Evolutionary conservation across 2,113 vertebrate genomes (phyloP), one percentile per base, ranked within the genome.

Genomic region (Dendrocopos noguchii): DNA sequence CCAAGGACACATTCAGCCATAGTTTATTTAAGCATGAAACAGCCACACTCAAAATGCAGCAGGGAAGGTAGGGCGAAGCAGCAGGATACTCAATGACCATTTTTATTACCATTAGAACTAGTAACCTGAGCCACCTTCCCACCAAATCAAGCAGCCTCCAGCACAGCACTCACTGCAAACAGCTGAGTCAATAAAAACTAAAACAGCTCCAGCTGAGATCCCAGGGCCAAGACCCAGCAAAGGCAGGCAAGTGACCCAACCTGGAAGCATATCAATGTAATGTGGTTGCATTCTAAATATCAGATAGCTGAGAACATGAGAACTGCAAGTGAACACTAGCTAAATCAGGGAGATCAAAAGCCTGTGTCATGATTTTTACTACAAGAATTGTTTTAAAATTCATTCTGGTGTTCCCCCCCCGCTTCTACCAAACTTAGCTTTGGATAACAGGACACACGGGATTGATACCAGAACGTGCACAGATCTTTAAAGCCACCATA

Each of bases 41-140:
- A 81, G 9, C 33, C 57, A 7, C 11, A 33, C 24, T 34, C 6
- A 5, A 9, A 3, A 55, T 13, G 3, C 4, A 5, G 9, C 12
- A 1, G 8, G 42, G 14, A 18, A 65, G 4, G 12, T 4, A 82
- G 2, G 67, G 3, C 44, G 4, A 81, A 68, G 6, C 5, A 81
- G 21, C 34, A 71, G 28, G 4, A 42, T 18, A 46, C 3, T 36
- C 28, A 61, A 27, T 25, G 39, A 22, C 34, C 2, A 15, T 34
- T 84, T 77, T 80, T 57, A 80, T 53, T 60, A 64, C 9, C 1
- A 6, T 33, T 1, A 89, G 2, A 88, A 14, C 31, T 42, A 31
- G 4, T 59, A 90, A 79, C 1, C 1, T 6, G 0, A 1, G 3
- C 27, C 31, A 33, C 6, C 2, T 10, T 28, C 9, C 12, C 42